Evolutionary conservation across 2,113 vertebrate species (phyloP).

Genomic region (Lutjanus erythropterus): DNA sequence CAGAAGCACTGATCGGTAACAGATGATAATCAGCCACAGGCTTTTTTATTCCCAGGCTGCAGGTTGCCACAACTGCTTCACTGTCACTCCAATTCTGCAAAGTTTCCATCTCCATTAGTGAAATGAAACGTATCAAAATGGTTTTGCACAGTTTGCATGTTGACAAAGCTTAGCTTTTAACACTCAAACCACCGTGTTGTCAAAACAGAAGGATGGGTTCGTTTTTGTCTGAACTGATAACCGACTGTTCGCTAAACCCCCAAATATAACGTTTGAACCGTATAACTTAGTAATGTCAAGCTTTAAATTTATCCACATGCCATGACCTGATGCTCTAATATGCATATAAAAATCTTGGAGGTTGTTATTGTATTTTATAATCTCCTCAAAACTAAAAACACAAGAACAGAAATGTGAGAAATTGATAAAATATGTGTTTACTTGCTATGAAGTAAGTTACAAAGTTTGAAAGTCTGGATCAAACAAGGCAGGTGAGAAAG

Average conservation of each 20-base stretch:
- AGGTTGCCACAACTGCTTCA: conserved; percentile 63
- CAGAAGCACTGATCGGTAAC: conserved; percentile 67
- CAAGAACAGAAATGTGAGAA: background rate
- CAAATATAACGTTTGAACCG: background rate
- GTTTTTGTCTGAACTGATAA: background rate
- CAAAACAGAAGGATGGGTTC: background rate
- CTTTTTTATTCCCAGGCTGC: conserved; percentile 54
- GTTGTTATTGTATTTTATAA: background rate
- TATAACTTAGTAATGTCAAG: background rate
- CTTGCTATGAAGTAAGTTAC: background rate
- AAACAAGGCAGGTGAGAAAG: too few species aligned
- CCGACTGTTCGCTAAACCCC: background rate
- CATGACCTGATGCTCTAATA: background rate
- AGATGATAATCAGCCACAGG: conserved; percentile 68
- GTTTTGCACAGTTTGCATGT: conserved; percentile 11
- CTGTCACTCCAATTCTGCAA: conserved; percentile 51
- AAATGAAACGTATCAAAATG: conserved; percentile 21
- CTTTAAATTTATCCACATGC: background rate
- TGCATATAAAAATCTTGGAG: background rate
- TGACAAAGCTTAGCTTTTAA: conserved; percentile 4
- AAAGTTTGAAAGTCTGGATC: too few species aligned
- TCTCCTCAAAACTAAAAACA: background rate
- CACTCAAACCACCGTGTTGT: background rate
- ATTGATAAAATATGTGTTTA: background rate
- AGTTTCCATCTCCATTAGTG: conserved; percentile 60